Evolutionary conservation across 2,888 invertebrate genomes (phyloP), one percentile per base, ranked within the genome.

Genomic region (Napeogenes sylphis): DNA sequence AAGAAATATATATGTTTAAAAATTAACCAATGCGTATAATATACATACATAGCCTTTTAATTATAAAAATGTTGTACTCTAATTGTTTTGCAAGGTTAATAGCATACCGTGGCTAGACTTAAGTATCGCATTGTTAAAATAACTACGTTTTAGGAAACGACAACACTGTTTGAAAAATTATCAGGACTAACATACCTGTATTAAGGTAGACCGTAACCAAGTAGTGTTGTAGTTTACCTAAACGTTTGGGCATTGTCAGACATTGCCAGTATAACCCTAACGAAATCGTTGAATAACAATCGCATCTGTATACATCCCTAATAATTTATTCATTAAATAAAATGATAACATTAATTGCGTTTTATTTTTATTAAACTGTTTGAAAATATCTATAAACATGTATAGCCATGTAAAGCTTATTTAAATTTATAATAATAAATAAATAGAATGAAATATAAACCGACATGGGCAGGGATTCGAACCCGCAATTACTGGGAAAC

Each of bases 251-350:
- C 59, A 60, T 66, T 60, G 54, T 66, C 46, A 47, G 55, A 54
- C 45, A 47, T 45, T 38, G 56, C 57, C 54, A 63, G 53, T 54
- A 53, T 38, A 42, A 61, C 57, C 59, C 56, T 59, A 60, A 59
- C 55, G 63, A 56, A 53, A 67, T 60, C 42, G 10, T 66, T 62
- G 55, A 65, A 63, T 56, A 58, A 55, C 62, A 65, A 61, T 56
- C 59, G 61, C 62, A 65, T 56, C 55, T 66, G 63, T 67, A 66
- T 65, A 67, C 67, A 65, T 62, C 66, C 51, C 62, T 65, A 69
- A 71, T 74, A 71, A 74, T 72, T 72, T 74, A 74, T 74, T 74
- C 62, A 71, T 71, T 69, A 68, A 70, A 68, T 58, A 63, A 65
- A 61, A 65, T 68, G 61, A 69, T 63, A 59, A 67, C 55, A 55